Conservation (phyloP, 2,113 vertebrate species). For the Rattus rattus region DNA sequence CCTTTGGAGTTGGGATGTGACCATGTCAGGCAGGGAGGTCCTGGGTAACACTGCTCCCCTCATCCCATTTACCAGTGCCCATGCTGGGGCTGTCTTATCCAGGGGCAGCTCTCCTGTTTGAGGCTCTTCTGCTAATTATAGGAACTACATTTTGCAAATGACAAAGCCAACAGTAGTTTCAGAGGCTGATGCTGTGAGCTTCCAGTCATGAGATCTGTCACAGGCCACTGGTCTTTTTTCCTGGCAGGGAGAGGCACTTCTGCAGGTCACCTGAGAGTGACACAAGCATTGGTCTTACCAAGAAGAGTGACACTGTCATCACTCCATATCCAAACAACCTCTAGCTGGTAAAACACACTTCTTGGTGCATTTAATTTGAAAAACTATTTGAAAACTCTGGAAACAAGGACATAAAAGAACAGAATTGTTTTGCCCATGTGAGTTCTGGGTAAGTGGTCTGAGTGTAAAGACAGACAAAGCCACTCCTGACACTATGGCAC, state of each 20-base stretch:
- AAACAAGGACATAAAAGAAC: neutral
- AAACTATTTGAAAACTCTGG: slow-evolving; percentile 35
- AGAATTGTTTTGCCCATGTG: neutral
- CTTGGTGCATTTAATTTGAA: neutral
- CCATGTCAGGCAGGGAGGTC: neutral
- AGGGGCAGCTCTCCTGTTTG: neutral
- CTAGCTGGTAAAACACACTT: neutral
- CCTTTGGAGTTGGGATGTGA: neutral
- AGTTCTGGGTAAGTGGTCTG: neutral
- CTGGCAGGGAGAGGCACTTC: neutral
- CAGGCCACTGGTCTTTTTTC: neutral
- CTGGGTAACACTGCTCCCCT: neutral
- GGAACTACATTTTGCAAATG: neutral
- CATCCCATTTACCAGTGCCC: neutral
- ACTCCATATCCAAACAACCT: neutral
- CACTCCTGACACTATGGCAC: neutral
- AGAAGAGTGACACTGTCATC: neutral
- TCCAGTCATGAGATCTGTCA: neutral
- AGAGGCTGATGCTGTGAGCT: fast-evolving
- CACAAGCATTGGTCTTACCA: neutral
- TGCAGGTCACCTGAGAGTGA: neutral
- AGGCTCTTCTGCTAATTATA: neutral
- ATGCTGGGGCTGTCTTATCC: too few species aligned
- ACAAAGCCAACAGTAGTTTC: neutral
- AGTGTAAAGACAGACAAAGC: neutral